These are phyloP conservation scores for Lasioglossum leucozonium DNA, from an alignment of 2,888 invertebrate genomes.

Conservation along the genomic window DNA sequence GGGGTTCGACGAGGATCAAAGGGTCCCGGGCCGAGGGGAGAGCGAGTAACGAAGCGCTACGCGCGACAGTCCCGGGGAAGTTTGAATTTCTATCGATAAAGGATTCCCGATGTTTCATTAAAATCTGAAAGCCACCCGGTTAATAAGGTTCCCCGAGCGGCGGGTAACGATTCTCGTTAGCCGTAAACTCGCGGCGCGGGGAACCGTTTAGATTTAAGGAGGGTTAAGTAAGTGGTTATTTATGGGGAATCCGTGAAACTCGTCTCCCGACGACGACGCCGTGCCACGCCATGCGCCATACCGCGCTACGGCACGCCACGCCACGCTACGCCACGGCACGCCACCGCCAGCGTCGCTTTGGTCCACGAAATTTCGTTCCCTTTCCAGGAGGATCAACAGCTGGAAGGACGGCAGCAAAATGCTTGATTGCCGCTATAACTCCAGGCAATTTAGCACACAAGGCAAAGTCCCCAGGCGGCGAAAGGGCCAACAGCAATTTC, in stretches of 20 bases:
- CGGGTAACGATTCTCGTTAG: constrained; percentile 7
- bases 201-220: constrained; percentile 45
- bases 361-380: constrained; percentile 36
- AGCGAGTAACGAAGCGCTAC: background rate
- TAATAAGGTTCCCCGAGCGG: constrained; percentile 38
- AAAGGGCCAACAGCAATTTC: constrained; percentile 48
- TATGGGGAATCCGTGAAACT: constrained; percentile 45
- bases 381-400: constrained; percentile 7
- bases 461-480: constrained; percentile 32
- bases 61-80: background rate
- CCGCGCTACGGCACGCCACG: background rate
- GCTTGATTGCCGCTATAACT: constrained; percentile 57
- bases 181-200: constrained; percentile 30
- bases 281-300: too few species aligned
- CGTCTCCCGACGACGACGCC: background rate
- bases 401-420: constrained; percentile 38
- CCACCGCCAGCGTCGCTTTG: background rate
- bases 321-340: background rate
- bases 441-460: constrained; percentile 54
- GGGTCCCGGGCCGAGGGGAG: background rate
- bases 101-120: constrained; percentile 37
- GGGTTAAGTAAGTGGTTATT: constrained; percentile 61
- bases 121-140: constrained; percentile 40
- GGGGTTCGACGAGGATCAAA: constrained; percentile 10
- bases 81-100: constrained; percentile 34